Evolutionary conservation across 2,888 invertebrate species (phyloP), one percentile per base, ranked within the genome.

Genomic region (Agapostemon virescens): DNA sequence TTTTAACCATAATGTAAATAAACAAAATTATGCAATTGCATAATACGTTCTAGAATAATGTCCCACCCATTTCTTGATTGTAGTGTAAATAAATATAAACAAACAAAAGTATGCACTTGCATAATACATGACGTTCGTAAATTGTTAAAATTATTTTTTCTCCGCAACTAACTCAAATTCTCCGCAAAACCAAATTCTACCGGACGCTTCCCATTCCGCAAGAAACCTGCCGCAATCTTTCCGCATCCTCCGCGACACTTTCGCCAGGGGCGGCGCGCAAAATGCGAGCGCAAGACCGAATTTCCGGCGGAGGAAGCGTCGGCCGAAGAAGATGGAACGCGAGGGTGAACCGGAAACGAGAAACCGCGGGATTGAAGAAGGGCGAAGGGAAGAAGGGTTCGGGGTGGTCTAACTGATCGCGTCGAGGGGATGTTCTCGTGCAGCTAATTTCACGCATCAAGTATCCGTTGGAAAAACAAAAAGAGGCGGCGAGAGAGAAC

Each of bases 401-500:
- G n/a, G n/a, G n/a, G n/a, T n/a, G n/a, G 36, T 40, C 17, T 45
- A 45, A n/a, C 20, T 68, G 20, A 13, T 69, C 69, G 26, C 15
- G 20, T 13, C 36, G 69, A 38, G 69, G 45, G 33, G 69, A 26
- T 69, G 42, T 26, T 74, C 26, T 69, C 58, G 58, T 26, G 69
- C 36, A 42, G 63, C 72, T 68, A 68, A 66, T 63, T 49, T 61
- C 66, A 66, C n/a, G 40, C 42, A 40, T n/a, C 26, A n/a, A 45
- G 42, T 70, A 30, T 45, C 38, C 30, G 15, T 42, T 33, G 30
- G n/a, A n/a, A 63, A 36, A n/a, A 63, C 20, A 63, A 36, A 36
- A 63, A 63, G 36, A 4, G n/a, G 61, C 6, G 30, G 17, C 9
- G 9, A 45, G n/a, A 33, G 52, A 26, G 36, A 33, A 40, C 71